Conservation (phyloP, 1,140 invertebrate species). For the Brachionus koreanus region DNA sequence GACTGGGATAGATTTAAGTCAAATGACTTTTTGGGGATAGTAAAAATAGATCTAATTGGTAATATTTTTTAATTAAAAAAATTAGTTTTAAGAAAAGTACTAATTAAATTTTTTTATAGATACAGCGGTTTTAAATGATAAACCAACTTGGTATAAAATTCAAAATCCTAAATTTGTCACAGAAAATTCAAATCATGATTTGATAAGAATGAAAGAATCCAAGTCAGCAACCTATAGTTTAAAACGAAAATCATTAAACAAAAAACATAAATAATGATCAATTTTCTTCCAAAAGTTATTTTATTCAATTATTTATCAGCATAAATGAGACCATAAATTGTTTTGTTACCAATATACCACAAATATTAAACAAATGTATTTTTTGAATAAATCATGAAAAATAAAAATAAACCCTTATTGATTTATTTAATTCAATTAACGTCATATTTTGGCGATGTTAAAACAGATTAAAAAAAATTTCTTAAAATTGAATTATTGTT, state of each 20-base stretch:
- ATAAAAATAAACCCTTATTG: no score
- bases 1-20: conserved; percentile 64
- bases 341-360: no score
- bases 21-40: conserved; percentile 65
- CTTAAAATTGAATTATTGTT: no score
- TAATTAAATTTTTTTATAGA: background rate
- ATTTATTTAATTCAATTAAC: no score
- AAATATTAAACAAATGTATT: no score
- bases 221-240: background rate
- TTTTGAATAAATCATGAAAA: no score
- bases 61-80: conserved; percentile 44
- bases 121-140: background rate
- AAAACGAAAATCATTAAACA: background rate
- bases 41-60: conserved; percentile 63
- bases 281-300: background rate
- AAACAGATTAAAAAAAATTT: no score
- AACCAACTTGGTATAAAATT: conserved; percentile 13
- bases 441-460: no score
- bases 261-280: background rate
- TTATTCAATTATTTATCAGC: no score
- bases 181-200: background rate
- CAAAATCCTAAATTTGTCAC: background rate
- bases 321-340: no score
- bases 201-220: background rate
- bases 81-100: background rate